Conservation (phyloP, 2,113 vertebrate species). For the Sisor rabdophorus region DNA sequence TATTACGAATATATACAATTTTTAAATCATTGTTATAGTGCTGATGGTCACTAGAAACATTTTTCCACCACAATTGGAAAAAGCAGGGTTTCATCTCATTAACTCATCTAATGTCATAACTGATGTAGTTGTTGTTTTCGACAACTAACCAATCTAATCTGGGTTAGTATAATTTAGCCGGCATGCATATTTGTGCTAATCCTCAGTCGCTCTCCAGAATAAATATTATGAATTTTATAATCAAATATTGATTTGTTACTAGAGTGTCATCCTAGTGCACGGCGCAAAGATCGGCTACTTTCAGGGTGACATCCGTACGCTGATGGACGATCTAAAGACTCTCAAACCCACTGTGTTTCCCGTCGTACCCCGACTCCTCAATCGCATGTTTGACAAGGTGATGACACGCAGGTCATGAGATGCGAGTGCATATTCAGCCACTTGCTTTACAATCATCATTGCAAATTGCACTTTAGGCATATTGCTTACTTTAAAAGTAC, state of each 20-base stretch:
- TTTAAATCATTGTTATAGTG: too few relatives aligned
- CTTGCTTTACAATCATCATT: too few relatives aligned
- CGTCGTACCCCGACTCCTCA: conserved; percentile 90
- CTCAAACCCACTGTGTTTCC: conserved; percentile 92
- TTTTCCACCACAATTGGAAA: not conserved
- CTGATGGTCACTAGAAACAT: not conserved
- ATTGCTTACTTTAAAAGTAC: too few relatives aligned
- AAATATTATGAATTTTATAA: not conserved
- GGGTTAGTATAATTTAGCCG: not conserved
- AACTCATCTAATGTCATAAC: not conserved
- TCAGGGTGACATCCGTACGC: conserved; percentile 92
- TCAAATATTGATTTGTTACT: not conserved
- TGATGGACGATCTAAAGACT: conserved; percentile 94
- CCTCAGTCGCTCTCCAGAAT: not conserved
- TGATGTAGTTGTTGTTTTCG: not conserved
- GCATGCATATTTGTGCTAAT: not conserved
- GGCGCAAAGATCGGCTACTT: conserved; percentile 94
- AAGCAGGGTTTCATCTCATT: not conserved
- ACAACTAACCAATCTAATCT: not conserved
- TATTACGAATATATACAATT: too few relatives aligned
- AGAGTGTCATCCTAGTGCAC: conserved; percentile 67
- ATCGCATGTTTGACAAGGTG: conserved; percentile 98
- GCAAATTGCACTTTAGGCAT: too few relatives aligned
- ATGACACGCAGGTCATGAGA: not conserved
- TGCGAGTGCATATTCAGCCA: too few relatives aligned